Evolutionary conservation across 1,140 invertebrate genomes (phyloP), one percentile per base, ranked within the genome.

Genomic region (Trichomalopsis sarcophagae): DNA sequence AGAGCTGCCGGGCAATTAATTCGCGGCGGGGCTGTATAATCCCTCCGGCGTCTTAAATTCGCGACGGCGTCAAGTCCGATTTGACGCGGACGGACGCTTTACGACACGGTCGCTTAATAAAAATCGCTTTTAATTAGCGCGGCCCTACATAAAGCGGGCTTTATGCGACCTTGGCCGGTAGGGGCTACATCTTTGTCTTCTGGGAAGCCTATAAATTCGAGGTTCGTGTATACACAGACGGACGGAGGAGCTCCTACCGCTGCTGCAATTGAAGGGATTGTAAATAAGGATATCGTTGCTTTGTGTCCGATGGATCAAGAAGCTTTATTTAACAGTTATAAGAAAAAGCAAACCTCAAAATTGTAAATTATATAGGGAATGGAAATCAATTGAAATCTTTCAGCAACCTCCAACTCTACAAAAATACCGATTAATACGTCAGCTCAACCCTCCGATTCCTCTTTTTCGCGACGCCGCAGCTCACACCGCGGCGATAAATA

Each of bases 401-500:
- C 36, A 40, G 36, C 55, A 6, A 5, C 33, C 33, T 36, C 33
- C 17, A 17, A 13, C 40, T 44, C 40, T 3, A 2, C 13, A 5
- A 17, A 50, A 62, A 62, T 36, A 36, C 14, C 55, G 55, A 62
- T 62, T 62, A 62, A 62, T n/a, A n/a, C 55, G 55, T 62, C 21
- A 62, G 14, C 21, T 36, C 33, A 6, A 36, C 33, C 40, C 55
- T n/a, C 55, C 17, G 17, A n/a, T 62, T 62, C 21, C 5, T n/a
- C 55, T 62, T 62, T 62, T 62, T 62, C 55, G 17, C 55, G 55
- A 62, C 21, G 55, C 17, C 55, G 27, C 27, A 27, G 27, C 27
- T 21, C 55, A 62, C 68, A 62, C 69, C 23, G 40, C 71, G 79
- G 78, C 84, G 73, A 88, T 87, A 88, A 88, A 87, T 87, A 88